phyloP scores from a whole-genome alignment of 2,113 vertebrate species.

The Eurystomus gularis region DNA sequence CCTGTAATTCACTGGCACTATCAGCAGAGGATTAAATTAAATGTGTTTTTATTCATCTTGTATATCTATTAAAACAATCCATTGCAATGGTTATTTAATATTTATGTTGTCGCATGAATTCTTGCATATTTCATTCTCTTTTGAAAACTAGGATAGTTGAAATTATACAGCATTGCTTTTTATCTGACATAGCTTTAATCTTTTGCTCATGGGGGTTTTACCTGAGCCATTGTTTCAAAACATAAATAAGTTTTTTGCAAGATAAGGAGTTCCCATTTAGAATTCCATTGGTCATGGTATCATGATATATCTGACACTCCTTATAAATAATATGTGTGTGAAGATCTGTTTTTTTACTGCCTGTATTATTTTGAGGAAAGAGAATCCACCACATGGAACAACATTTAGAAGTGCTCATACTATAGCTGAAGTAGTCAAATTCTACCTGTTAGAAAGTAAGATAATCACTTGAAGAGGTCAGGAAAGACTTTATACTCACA shows the following conservation, averaged over 20 bases:
- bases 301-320: neutral
- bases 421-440: neutral
- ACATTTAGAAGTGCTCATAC: neutral
- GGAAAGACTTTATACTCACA: neutral
- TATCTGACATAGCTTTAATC: conserved; percentile 47
- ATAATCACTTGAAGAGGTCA: neutral
- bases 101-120: conserved; percentile 24
- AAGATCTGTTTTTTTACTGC: neutral
- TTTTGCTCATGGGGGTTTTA: conserved; percentile 4
- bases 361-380: neutral
- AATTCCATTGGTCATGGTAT: neutral
- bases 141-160: conserved; percentile 36
- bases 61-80: conserved; percentile 48
- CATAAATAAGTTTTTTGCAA: neutral
- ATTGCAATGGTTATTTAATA: conserved; percentile 50
- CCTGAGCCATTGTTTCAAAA: neutral
- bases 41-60: conserved; percentile 2
- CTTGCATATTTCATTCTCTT: conserved; percentile 41
- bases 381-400: neutral
- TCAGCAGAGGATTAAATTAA: conserved; percentile 41
- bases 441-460: neutral
- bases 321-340: neutral
- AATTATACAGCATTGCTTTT: conserved; percentile 32
- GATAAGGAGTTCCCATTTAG: neutral
- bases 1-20: conserved; percentile 29